A percentile compares a stretch with the other conserved stretches of the same genome.
These are phyloP conservation scores for Temnothorax rugatulus DNA, from an alignment of 2,888 invertebrate genomes.

Conservation along the genomic window DNA sequence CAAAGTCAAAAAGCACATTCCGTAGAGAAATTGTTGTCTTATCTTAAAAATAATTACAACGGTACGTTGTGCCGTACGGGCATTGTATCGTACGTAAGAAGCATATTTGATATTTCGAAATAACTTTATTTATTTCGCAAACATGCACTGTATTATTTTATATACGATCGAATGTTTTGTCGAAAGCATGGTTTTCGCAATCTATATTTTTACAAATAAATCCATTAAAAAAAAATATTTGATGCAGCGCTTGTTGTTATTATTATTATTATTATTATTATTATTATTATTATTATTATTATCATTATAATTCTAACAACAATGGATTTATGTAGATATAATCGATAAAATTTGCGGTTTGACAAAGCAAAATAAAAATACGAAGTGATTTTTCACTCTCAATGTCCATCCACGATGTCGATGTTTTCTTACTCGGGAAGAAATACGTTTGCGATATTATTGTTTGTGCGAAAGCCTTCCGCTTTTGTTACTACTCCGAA, in stretches of 20 bases:
- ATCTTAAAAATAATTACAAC: conserved; percentile 35
- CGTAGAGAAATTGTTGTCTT: conserved; percentile 43
- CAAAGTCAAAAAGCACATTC: conserved; percentile 44
- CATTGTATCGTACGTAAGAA: background rate
- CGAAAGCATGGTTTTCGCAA: background rate
- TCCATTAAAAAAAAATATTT: background rate
- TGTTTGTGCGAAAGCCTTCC: conserved; percentile 14
- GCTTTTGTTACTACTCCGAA: background rate
- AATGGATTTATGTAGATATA: background rate
- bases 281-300: too few relatives aligned
- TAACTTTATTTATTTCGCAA: conserved; percentile 13
- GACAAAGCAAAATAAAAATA: background rate
- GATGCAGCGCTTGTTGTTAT: background rate
- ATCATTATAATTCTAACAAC: background rate
- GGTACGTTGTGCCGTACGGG: background rate
- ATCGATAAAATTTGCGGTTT: conserved; percentile 7
- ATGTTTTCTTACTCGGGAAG: conserved; percentile 7
- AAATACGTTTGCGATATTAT: conserved; percentile 9
- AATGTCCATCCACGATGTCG: too few relatives aligned
- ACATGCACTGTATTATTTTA: conserved; percentile 11
- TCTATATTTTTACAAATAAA: background rate
- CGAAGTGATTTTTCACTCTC: background rate
- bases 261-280: too few relatives aligned
- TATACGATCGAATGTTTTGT: background rate
- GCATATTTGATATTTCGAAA: conserved; percentile 1